phyloP scores from a whole-genome alignment of 2,888 invertebrate genomes.

The Netelia melanura region DNA sequence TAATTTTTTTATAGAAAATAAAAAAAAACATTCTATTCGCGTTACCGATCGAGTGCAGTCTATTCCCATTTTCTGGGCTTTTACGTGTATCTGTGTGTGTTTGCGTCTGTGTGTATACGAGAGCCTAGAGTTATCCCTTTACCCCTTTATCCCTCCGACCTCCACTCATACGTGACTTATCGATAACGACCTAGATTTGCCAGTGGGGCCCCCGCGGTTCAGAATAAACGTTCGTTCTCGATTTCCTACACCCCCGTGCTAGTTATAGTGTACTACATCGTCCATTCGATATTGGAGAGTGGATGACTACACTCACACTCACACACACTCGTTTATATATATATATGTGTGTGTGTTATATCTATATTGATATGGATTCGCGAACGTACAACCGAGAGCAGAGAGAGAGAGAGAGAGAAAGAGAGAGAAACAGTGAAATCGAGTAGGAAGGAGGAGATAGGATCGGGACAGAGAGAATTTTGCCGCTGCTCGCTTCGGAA shows the following conservation, averaged over 20 bases:
- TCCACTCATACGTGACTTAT: constrained; percentile 63
- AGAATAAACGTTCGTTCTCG: constrained; percentile 67
- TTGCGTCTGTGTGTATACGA: not conserved
- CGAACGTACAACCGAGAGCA: constrained; percentile 38
- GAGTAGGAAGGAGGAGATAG: constrained; percentile 41
- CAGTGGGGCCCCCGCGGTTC: constrained; percentile 50
- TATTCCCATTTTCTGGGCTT: not conserved
- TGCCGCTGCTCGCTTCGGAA: constrained; percentile 48
- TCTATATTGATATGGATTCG: constrained; percentile 47
- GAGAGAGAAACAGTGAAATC: constrained; percentile 45
- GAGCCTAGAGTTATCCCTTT: constrained; percentile 37
- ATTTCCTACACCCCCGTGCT: constrained; percentile 59
- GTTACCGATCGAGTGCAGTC: constrained; percentile 11
- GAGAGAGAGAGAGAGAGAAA: constrained; percentile 40
- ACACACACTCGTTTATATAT: constrained; percentile 19
- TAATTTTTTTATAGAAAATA: constrained; percentile 25
- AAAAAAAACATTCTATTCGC: constrained; percentile 24
- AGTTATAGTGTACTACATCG: constrained; percentile 58
- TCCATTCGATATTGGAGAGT: constrained; percentile 68
- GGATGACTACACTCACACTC: constrained; percentile 49
- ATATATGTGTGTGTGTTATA: constrained; percentile 22
- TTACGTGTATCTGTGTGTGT: constrained; percentile 13
- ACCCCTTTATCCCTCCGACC: constrained; percentile 19
- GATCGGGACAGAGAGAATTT: constrained; percentile 49
- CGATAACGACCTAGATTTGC: constrained; percentile 69